Conservation (phyloP, 1,140 invertebrate genomes). For the Drosophila nannoptera region DNA sequence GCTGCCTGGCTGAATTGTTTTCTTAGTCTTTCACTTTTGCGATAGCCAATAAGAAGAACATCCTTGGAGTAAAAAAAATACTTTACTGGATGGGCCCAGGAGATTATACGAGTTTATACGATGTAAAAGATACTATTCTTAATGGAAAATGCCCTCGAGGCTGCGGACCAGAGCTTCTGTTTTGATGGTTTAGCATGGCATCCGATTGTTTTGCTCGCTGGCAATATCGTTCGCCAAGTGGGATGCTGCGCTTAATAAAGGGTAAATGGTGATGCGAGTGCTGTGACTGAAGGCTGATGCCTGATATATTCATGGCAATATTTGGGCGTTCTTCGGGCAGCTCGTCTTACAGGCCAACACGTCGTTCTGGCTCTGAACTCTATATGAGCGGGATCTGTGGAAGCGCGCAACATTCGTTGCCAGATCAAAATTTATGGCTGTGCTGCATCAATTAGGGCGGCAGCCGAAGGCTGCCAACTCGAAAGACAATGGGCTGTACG, state of each 20-base stretch:
- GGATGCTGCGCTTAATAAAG: conserved; percentile 43
- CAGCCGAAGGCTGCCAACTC: conserved; percentile 47
- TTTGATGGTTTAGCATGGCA: conserved; percentile 31
- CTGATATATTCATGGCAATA: conserved; percentile 10
- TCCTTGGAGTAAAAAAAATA: background rate
- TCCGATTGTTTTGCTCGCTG: conserved; percentile 22
- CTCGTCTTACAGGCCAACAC: conserved; percentile 44
- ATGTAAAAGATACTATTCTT: conserved; percentile 37
- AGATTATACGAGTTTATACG: conserved; percentile 30
- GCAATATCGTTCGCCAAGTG: conserved; percentile 3
- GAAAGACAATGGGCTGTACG: conserved; percentile 49
- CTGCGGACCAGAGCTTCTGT: conserved; percentile 15
- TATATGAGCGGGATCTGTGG: background rate
- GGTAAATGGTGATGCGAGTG: conserved; percentile 10
- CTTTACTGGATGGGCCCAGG: conserved; percentile 43
- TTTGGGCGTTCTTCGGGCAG: conserved; percentile 37
- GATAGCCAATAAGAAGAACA: background rate
- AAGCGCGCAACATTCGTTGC: conserved; percentile 41
- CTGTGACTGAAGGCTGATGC: conserved; percentile 16
- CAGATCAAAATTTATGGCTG: conserved; percentile 64
- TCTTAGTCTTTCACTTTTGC: too few relatives aligned
- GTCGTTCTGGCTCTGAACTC: conserved; percentile 25
- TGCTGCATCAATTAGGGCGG: conserved; percentile 76
- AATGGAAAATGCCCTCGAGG: background rate
- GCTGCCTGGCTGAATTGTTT: too few relatives aligned